Percentiles rank a stretch among this genome's conserved stretches.
These are phyloP conservation scores for Heliopora coerulea DNA, from an alignment of 92 coral and sea anemone species.

Conservation along the genomic window DNA sequence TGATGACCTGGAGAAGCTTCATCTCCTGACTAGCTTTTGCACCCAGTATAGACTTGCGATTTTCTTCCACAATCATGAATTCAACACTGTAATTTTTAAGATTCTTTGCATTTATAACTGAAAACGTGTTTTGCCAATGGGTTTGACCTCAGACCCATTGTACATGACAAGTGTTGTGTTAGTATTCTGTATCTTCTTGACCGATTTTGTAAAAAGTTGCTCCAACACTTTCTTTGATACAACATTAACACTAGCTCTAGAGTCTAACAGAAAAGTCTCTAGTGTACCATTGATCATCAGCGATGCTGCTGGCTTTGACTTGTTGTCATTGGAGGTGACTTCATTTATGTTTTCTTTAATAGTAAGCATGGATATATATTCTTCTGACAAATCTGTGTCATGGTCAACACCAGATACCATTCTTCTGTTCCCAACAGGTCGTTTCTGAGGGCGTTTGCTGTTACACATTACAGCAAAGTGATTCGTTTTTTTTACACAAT, in stretches of 20 bases:
- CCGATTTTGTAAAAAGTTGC: conserved; percentile 26
- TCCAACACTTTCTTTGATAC: conserved; percentile 26
- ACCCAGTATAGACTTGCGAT: conserved; percentile 5
- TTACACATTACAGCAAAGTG: too few relatives aligned
- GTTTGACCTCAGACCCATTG: conserved; percentile 14
- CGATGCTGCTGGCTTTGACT: conserved; percentile 22
- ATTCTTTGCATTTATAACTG: conserved; percentile 30
- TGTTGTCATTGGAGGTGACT: conserved; percentile 10
- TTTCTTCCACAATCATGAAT: conserved; percentile 1
- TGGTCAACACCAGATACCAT: too few relatives aligned
- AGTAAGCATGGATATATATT: too few relatives aligned
- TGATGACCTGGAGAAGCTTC: conserved; percentile 41
- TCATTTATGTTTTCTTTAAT: too few relatives aligned
- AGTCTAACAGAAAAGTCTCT: conserved; percentile 40
- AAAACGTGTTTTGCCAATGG: conserved; percentile 25
- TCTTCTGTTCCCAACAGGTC: too few relatives aligned
- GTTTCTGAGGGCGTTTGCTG: too few relatives aligned
- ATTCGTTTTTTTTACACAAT: conserved; percentile 27
- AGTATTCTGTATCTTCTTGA: not conserved
- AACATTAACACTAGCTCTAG: conserved; percentile 53
- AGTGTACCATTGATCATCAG: conserved; percentile 11
- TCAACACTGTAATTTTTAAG: conserved; percentile 34
- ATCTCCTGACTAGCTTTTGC: conserved; percentile 42
- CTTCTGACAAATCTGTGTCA: too few relatives aligned
- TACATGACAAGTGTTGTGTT: conserved; percentile 29